Percentiles rank a stretch among this genome's conserved stretches.
These are phyloP conservation scores for Carlito syrichta DNA, from an alignment of 2,113 vertebrate species.

Conservation along the genomic window DNA sequence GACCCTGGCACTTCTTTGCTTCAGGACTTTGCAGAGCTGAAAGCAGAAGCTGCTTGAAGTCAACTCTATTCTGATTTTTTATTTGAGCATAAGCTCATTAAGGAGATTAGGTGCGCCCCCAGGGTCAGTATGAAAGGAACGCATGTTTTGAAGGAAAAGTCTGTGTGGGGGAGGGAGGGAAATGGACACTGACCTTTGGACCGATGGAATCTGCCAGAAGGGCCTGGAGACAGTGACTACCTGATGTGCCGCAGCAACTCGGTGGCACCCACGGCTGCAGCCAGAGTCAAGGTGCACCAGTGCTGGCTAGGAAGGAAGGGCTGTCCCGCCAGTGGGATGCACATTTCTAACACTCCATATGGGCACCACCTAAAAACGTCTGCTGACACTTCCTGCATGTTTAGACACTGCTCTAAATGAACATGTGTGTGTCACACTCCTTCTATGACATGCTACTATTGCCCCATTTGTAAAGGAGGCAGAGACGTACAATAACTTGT, in stretches of 20 bases:
- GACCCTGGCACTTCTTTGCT: background rate
- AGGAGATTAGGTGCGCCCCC: constrained; percentile 47
- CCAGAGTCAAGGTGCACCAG: background rate
- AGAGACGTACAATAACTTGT: background rate
- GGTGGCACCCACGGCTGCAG: background rate
- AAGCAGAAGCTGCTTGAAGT: constrained; percentile 26
- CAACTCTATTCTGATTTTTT: constrained; percentile 49
- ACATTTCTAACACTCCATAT: background rate
- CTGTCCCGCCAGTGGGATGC: background rate
- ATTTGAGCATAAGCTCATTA: constrained; percentile 55
- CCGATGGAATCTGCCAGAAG: constrained; percentile 29
- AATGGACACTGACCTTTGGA: constrained; percentile 55
- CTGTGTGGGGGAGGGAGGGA: background rate
- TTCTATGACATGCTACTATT: background rate
- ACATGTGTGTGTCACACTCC: background rate
- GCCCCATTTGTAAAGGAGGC: background rate
- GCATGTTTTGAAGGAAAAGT: constrained; percentile 32
- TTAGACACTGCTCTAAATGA: background rate
- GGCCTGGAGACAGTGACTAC: background rate
- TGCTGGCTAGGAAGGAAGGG: background rate
- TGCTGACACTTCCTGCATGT: background rate
- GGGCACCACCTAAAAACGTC: background rate
- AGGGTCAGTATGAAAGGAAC: constrained; percentile 58
- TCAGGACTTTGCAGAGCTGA: background rate
- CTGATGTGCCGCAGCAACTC: background rate